A percentile compares a stretch with the other conserved stretches of the same genome.
These are phyloP conservation scores for Nothobranchius furzeri DNA, from an alignment of 2,113 vertebrate species.

Conservation along the genomic window DNA sequence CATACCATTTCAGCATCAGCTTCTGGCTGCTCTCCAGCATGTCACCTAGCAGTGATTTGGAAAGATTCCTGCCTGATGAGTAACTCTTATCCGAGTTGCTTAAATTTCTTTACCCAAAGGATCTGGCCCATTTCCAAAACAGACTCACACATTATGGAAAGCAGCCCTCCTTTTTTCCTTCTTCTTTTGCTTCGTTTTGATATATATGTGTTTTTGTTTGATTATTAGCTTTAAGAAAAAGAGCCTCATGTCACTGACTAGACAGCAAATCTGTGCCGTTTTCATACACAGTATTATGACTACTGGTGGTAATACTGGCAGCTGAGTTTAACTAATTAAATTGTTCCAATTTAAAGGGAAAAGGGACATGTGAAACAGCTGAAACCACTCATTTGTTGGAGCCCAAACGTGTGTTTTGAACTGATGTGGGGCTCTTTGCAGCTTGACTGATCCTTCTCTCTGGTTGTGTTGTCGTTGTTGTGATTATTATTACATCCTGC, in stretches of 20 bases:
- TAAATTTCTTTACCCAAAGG: constrained; percentile 39
- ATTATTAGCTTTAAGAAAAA: constrained; percentile 67
- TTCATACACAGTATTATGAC: neutral
- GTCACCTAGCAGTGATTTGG: constrained; percentile 47
- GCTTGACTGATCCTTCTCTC: constrained; percentile 84
- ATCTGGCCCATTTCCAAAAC: constrained; percentile 58
- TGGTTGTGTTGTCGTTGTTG: constrained; percentile 83
- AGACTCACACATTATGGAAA: constrained; percentile 72
- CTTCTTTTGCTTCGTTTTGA: constrained; percentile 73
- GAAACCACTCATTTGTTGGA: neutral
- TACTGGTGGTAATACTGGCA: constrained; percentile 13
- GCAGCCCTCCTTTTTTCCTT: constrained; percentile 68
- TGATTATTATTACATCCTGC: constrained; percentile 81
- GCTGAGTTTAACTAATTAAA: neutral
- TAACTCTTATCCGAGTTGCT: constrained; percentile 37
- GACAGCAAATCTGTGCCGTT: constrained; percentile 12
- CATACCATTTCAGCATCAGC: constrained; percentile 80
- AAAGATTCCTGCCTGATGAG: constrained; percentile 50
- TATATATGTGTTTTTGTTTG: constrained; percentile 80
- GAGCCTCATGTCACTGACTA: constrained; percentile 79
- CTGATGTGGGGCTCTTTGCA: constrained; percentile 84
- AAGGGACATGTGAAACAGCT: neutral
- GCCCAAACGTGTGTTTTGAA: constrained; percentile 58
- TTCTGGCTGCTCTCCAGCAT: constrained; percentile 79
- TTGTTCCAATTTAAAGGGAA: neutral